Evolutionary conservation across 2,113 vertebrate species (phyloP).

Genomic region (Plestiodon gilberti): DNA sequence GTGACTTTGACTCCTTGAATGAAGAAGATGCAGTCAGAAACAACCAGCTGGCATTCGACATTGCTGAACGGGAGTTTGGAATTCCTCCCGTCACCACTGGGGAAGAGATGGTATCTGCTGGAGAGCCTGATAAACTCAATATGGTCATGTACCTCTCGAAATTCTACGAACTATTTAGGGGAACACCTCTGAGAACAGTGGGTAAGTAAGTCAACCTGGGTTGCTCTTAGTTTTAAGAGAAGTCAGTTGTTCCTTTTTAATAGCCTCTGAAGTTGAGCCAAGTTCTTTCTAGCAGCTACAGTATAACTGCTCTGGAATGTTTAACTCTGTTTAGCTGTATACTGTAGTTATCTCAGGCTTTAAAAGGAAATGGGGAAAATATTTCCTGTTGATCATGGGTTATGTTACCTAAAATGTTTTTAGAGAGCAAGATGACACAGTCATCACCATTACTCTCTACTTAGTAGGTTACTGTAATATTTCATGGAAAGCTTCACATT

Average conservation of each 20-base stretch:
- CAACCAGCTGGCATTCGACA: conserved; percentile 91
- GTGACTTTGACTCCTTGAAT: conserved; percentile 89
- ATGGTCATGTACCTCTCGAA: conserved; percentile 94
- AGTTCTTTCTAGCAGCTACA: not conserved
- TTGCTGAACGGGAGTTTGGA: conserved; percentile 91
- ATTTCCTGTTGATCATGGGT: not conserved
- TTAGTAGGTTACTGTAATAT: not conserved
- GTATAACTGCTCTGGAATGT: not conserved
- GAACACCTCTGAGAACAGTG: conserved; percentile 82
- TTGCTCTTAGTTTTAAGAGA: not conserved
- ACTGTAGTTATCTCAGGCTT: not conserved
- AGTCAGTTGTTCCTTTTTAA: not conserved
- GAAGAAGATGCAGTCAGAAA: conserved; percentile 85
- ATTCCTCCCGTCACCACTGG: conserved; percentile 85
- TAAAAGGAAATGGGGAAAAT: not conserved
- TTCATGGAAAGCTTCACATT: not conserved
- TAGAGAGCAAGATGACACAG: conserved; percentile 21
- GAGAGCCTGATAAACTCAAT: conserved; percentile 88
- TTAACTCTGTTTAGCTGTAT: not conserved
- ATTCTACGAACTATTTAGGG: conserved; percentile 94
- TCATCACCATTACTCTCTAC: conserved; percentile 33
- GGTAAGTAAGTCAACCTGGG: conserved; percentile 82
- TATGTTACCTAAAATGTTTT: conserved; percentile 32
- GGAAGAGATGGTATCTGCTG: conserved; percentile 78
- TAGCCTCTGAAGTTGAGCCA: not conserved